These are phyloP conservation scores for Ageneiosus marmoratus DNA, from an alignment of 2,113 vertebrate species.

Conservation along the genomic window DNA sequence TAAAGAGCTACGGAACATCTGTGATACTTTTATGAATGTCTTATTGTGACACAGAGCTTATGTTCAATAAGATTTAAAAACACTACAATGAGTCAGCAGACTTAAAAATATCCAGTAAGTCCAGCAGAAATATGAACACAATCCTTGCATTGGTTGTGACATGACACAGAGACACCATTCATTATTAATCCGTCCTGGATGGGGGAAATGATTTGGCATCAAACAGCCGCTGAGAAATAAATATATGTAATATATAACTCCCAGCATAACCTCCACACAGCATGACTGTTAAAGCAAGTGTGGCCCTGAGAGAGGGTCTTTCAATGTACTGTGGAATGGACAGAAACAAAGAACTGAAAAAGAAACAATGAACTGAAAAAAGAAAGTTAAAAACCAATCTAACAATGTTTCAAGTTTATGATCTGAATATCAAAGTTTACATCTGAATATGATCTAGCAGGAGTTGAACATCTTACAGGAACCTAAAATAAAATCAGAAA, in stretches of 20 bases:
- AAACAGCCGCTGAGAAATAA: constrained; percentile 54
- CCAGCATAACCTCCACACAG: constrained; percentile 54
- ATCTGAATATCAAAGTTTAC: too few species aligned
- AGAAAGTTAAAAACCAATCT: neutral
- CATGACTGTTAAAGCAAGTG: constrained; percentile 42
- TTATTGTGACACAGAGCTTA: neutral
- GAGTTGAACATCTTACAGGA: neutral
- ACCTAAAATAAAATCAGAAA: neutral
- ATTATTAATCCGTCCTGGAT: constrained; percentile 53
- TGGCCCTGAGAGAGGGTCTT: neutral
- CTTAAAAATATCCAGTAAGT: constrained; percentile 30
- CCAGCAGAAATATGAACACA: constrained; percentile 8
- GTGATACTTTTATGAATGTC: constrained; percentile 20
- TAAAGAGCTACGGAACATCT: neutral
- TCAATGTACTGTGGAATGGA: constrained; percentile 5
- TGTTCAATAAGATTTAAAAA: constrained; percentile 26
- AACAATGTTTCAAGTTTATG: neutral
- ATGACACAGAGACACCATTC: constrained; percentile 43
- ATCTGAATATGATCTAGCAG: neutral
- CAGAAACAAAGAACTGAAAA: neutral
- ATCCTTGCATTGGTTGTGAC: constrained; percentile 22
- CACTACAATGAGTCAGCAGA: constrained; percentile 7
- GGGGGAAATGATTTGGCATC: constrained; percentile 55
- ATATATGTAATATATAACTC: constrained; percentile 57
- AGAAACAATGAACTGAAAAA: neutral